A percentile compares a stretch with the other conserved stretches of the same genome.
Evolutionary conservation across 1,140 invertebrate genomes (phyloP).

Genomic region (Drosophila leontia): DNA sequence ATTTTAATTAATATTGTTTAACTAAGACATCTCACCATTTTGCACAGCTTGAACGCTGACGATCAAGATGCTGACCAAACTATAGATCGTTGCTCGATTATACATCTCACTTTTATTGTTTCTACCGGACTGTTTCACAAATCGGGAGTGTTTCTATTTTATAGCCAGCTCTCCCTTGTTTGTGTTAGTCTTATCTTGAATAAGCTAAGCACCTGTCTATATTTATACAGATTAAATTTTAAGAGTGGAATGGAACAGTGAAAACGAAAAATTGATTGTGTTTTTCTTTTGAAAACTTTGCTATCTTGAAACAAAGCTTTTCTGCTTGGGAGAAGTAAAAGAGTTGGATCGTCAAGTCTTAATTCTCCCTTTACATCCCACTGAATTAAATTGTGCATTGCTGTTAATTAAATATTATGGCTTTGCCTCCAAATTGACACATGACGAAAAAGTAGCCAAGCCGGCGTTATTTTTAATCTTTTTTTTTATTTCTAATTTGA

Average conservation of each 20-base stretch:
- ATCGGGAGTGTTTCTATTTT: background rate
- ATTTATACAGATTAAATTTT: background rate
- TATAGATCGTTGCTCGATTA: background rate
- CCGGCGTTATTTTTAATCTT: too few species aligned
- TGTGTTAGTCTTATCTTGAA: background rate
- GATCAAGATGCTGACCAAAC: background rate
- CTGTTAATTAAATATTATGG: background rate
- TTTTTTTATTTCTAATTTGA: too few species aligned
- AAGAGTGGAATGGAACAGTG: background rate
- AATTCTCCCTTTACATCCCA: too few species aligned
- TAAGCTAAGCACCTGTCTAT: background rate
- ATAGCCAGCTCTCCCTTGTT: background rate
- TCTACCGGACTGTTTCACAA: background rate
- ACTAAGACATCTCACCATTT: background rate
- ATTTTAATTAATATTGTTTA: background rate
- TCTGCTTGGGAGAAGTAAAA: too few species aligned
- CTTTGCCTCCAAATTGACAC: background rate
- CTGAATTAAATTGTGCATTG: background rate
- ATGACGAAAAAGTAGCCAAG: background rate
- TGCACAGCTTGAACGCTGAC: too few species aligned
- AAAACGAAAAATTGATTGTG: background rate
- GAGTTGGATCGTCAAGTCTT: too few species aligned
- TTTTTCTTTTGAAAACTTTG: too few species aligned
- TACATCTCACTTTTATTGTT: background rate
- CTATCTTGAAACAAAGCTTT: too few species aligned